These are phyloP conservation scores for Mus spretus DNA, from an alignment of 2,797 vertebrate genomes.

Conservation along the genomic window DNA sequence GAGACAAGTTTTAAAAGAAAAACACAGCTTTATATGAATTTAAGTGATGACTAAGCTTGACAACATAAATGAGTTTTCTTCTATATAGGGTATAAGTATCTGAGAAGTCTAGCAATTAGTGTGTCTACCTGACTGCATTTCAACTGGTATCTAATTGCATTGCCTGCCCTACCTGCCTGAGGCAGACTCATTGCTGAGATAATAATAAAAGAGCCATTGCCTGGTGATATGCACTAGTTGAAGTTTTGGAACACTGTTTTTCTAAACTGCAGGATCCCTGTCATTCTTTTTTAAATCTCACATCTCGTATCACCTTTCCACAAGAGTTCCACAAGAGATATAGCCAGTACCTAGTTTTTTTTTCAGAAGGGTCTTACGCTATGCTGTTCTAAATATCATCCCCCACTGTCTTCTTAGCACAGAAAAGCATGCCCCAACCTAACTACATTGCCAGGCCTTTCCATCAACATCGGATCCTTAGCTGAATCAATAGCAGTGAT, in stretches of 20 bases:
- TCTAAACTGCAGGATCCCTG: background rate
- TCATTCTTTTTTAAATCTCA: background rate
- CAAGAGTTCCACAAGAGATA: background rate
- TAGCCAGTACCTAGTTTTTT: background rate
- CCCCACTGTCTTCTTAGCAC: background rate
- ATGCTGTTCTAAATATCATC: background rate
- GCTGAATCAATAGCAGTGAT: background rate
- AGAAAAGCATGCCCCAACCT: background rate
- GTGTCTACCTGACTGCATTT: slow-evolving; percentile 7
- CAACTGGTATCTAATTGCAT: background rate
- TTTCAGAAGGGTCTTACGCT: fast-evolving
- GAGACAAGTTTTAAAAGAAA: background rate
- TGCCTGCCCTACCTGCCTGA: background rate
- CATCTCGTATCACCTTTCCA: background rate
- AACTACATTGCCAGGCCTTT: background rate
- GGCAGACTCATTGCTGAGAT: slow-evolving; percentile 32
- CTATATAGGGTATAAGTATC: background rate
- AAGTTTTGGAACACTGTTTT: background rate
- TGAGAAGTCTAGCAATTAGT: slow-evolving; percentile 45
- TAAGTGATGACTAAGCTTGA: slow-evolving; percentile 10
- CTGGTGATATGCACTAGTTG: background rate
- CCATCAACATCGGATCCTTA: background rate
- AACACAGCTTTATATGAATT: background rate
- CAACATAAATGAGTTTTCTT: slow-evolving; percentile 24
- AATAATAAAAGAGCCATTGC: background rate